Conservation (phyloP, 2,888 invertebrate genomes). For the Acleris laterana region DNA sequence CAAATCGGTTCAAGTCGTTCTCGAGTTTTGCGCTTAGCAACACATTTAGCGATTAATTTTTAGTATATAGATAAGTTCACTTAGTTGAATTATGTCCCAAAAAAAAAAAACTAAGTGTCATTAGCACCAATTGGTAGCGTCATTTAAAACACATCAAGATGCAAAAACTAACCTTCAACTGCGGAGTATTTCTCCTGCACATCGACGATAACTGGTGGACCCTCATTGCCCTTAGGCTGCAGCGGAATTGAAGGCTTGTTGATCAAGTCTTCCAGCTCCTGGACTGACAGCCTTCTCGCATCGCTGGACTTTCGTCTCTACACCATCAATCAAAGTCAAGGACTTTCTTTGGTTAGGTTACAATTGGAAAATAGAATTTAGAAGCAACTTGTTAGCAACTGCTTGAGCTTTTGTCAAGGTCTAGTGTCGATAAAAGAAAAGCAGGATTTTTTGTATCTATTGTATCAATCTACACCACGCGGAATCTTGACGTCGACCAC, state of each 20-base stretch:
- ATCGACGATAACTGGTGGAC: constrained; percentile 95
- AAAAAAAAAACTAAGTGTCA: too few relatives aligned
- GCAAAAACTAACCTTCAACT: constrained; percentile 91
- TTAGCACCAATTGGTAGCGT: too few relatives aligned
- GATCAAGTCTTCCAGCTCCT: constrained; percentile 95
- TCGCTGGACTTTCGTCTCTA: constrained; percentile 95
- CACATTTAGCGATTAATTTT: too few relatives aligned
- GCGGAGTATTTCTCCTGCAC: constrained; percentile 98
- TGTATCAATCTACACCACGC: too few relatives aligned
- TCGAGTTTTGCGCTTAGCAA: too few relatives aligned
- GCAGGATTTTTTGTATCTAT: too few relatives aligned
- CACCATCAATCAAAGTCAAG: constrained; percentile 45
- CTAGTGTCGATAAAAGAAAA: neutral
- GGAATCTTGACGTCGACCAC: too few relatives aligned
- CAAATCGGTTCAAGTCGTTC: too few relatives aligned
- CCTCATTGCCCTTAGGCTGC: constrained; percentile 90
- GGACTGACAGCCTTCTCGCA: constrained; percentile 94
- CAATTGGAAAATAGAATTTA: neutral
- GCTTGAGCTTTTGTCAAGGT: neutral
- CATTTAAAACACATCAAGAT: too few relatives aligned
- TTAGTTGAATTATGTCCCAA: too few relatives aligned
- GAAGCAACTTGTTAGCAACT: constrained; percentile 17
- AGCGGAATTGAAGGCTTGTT: constrained; percentile 96
- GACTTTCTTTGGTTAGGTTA: constrained; percentile 13
- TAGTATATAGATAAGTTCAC: too few relatives aligned